Evolutionary conservation across 1,140 invertebrate genomes (phyloP), one percentile per base, ranked within the genome.

Genomic region (Aphaenogaster ashmeadi): DNA sequence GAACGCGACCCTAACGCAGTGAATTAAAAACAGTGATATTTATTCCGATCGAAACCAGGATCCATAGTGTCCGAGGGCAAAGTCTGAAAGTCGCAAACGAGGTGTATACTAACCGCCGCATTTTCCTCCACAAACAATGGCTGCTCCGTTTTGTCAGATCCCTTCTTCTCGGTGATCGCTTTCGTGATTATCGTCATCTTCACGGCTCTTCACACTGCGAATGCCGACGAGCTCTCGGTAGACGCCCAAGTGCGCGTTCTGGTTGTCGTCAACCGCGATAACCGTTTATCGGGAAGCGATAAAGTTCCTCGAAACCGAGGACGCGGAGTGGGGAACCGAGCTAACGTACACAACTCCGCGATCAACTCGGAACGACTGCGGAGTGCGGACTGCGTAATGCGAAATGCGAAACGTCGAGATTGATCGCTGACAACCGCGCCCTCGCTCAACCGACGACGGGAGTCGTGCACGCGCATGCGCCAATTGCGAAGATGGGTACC

Each of bases 171-270:
- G 47, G 95, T 95, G 72, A 97, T 95, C 6, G 97, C 96, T 93
- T 97, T 97, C 11, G 97, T 97, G 89, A 97, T 96, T 92, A 97
- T 96, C 80, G 97, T 97, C 97, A 97, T 97, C 36, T 92, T 93
- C 50, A 50, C 62, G 13, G 64, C 38, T 89, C 33, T 83, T 84
- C 56, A 44, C 38, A 56, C 52, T 9, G n/a, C 11, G 21, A 5
- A 33, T 38, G 9, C 9, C n/a, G 47, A 44, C 33, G 15, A 69
- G 6, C 11, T n/a, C 8, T 11, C 71, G 44, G 8, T 18, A 27
- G 9, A 21, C 21, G 8, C 4, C 11, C 47, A 41, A 6, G 3
- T 5, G 7, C 60, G 13, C 11, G 9, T 18, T n/a, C 3, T 1
- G 38, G 27, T 27, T 64, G 44, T 54, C 50, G 38, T 52, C 50